These are phyloP conservation scores for Sceloporus tristichus DNA, from an alignment of 2,113 vertebrate genomes.

Conservation along the genomic window DNA sequence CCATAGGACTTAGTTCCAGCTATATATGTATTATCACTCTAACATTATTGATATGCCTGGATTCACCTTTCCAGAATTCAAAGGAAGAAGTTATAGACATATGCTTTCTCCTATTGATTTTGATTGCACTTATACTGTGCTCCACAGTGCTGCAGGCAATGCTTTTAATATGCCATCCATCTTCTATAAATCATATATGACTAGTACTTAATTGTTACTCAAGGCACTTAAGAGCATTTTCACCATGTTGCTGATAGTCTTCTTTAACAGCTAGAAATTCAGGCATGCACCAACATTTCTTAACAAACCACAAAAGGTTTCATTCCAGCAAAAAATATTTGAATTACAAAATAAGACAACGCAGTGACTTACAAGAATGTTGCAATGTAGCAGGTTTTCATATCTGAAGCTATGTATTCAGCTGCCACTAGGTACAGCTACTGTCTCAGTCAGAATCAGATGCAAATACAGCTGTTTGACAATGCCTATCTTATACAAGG, in stretches of 20 bases:
- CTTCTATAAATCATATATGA: not conserved
- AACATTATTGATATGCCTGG: conserved; percentile 42
- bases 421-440: not conserved
- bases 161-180: not conserved
- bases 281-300: not conserved
- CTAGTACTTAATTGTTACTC: not conserved
- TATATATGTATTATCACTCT: conserved; percentile 29
- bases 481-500: conserved; percentile 54
- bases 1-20: not conserved
- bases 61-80: conserved; percentile 29
- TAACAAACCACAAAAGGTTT: not conserved
- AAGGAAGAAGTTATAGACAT: conserved; percentile 27
- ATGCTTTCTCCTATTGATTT: not conserved
- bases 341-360: fast-evolving
- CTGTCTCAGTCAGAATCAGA: fast-evolving
- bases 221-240: not conserved
- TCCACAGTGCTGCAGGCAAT: not conserved
- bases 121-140: not conserved
- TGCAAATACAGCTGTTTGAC: conserved; percentile 53
- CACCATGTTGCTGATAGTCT: not conserved
- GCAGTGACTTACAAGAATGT: not conserved
- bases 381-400: not conserved
- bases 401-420: fast-evolving
- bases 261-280: not conserved
- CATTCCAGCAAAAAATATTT: fast-evolving